Conservation (phyloP, 2,888 invertebrate genomes). For the Eugnorisma glareosa region DNA sequence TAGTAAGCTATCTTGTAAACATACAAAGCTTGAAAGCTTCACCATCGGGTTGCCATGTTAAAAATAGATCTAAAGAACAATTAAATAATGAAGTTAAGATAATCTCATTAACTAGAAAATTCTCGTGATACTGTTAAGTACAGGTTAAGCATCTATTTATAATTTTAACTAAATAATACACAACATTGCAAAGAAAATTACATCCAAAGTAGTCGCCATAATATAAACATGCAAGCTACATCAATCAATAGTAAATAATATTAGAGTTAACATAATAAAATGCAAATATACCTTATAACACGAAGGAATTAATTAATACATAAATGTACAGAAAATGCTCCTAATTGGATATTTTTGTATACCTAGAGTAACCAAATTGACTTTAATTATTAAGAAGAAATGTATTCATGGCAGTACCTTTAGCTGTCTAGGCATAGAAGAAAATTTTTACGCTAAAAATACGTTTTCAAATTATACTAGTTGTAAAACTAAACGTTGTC, state of each 20-base stretch:
- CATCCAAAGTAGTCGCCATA: conserved; percentile 67
- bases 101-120: conserved; percentile 66
- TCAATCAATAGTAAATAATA: conserved; percentile 66
- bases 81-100: conserved; percentile 56
- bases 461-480: conserved; percentile 63
- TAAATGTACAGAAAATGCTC: conserved; percentile 65
- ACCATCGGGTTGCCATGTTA: conserved; percentile 41
- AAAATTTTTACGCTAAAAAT: conserved; percentile 50
- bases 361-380: conserved; percentile 61
- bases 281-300: conserved; percentile 64
- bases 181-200: conserved; percentile 69
- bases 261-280: conserved; percentile 65
- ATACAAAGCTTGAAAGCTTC: conserved; percentile 26
- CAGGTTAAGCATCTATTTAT: conserved; percentile 65
- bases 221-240: conserved; percentile 71
- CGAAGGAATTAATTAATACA: conserved; percentile 71
- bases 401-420: conserved; percentile 71
- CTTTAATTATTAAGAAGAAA: conserved; percentile 51
- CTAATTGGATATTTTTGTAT: conserved; percentile 54
- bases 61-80: conserved; percentile 56
- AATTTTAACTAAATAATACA: conserved; percentile 66
- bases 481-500: conserved; percentile 58
- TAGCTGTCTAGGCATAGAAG: conserved; percentile 70
- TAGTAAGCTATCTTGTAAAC: conserved; percentile 30
- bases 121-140: conserved; percentile 73